Evolutionary conservation across 2,797 vertebrate species (phyloP).

Genomic region (Glyptemys insculpta): DNA sequence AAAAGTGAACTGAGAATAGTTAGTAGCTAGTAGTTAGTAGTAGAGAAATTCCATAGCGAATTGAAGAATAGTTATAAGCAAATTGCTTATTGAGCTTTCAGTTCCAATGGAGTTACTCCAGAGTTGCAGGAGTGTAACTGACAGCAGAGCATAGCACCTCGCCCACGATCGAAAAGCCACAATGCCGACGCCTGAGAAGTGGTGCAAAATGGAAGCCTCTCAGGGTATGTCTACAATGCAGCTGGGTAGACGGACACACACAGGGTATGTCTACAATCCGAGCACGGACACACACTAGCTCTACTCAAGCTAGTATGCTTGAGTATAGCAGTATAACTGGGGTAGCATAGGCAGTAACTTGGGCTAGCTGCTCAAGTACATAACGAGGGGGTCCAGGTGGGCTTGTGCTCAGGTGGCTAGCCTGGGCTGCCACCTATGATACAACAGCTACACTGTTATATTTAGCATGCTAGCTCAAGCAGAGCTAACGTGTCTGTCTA

Average conservation of each 20-base stretch:
- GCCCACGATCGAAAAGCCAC: background rate
- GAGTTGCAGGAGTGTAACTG: background rate
- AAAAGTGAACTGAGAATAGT: background rate
- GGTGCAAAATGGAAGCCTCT: background rate
- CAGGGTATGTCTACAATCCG: background rate
- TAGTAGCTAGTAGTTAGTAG: no score
- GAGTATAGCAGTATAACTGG: background rate
- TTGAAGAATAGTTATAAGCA: background rate
- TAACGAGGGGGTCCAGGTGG: background rate
- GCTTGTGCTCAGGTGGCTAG: background rate
- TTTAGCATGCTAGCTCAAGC: background rate
- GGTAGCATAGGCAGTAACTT: background rate
- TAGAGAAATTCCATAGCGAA: background rate
- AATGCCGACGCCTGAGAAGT: background rate
- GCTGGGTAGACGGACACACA: background rate
- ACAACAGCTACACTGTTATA: background rate
- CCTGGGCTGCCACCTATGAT: background rate
- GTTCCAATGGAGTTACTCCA: background rate
- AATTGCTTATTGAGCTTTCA: slow-evolving; percentile 1
- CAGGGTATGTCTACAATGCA: background rate
- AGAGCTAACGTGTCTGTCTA: background rate
- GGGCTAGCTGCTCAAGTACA: background rate
- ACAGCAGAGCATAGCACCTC: background rate
- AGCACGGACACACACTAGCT: background rate
- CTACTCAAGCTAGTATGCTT: background rate